These are phyloP conservation scores for Aleadryas rufinucha DNA, from an alignment of 2,113 vertebrate genomes.

Conservation along the genomic window DNA sequence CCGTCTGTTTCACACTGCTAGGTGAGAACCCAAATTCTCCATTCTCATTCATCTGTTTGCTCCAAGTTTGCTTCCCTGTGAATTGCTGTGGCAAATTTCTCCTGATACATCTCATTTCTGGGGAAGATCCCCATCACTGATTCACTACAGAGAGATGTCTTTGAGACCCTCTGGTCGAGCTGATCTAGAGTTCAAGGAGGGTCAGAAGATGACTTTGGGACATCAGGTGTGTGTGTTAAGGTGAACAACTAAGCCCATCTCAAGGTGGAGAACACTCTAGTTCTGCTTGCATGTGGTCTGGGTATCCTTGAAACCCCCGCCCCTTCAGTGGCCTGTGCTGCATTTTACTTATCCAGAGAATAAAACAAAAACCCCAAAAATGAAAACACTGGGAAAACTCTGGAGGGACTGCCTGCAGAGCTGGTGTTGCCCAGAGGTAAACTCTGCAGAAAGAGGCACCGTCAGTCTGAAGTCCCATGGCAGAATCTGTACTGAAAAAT, in stretches of 20 bases:
- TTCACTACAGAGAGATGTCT: background rate
- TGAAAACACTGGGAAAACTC: background rate
- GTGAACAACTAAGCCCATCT: background rate
- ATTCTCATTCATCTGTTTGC: background rate
- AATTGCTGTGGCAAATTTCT: background rate
- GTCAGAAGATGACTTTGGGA: background rate
- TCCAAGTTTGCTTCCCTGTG: background rate
- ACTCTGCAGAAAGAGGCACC: background rate
- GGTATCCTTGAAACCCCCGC: background rate
- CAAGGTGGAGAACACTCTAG: background rate
- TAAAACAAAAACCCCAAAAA: background rate
- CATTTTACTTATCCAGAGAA: background rate
- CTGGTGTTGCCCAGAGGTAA: background rate
- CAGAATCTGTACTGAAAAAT: background rate
- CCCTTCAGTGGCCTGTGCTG: rapidly evolving
- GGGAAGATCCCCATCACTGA: background rate
- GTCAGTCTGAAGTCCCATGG: background rate
- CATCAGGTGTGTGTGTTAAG: background rate
- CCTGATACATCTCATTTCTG: background rate
- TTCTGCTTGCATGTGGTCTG: background rate
- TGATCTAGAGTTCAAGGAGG: background rate
- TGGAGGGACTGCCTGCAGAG: background rate
- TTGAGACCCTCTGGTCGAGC: background rate
- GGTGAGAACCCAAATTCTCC: background rate
- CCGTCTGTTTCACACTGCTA: background rate